Evolutionary conservation across 2,888 invertebrate genomes (phyloP).

Genomic region (Erebia aethiops): DNA sequence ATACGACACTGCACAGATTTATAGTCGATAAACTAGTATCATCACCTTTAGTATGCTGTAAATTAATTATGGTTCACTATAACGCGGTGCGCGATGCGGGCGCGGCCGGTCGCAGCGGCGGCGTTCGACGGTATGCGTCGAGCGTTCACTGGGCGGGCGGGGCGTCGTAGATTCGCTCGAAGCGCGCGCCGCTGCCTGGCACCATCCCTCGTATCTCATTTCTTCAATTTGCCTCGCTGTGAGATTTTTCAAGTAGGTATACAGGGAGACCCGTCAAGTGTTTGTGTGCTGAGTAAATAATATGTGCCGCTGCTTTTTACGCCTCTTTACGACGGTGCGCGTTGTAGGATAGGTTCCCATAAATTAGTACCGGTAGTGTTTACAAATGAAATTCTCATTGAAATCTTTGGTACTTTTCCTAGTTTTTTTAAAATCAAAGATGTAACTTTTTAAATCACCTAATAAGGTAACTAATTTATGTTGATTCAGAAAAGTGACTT

Average conservation of each 20-base stretch:
- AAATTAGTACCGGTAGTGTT: not conserved
- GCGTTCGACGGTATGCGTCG: slow-evolving; percentile 51
- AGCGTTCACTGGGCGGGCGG: slow-evolving; percentile 66
- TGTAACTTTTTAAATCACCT: no score
- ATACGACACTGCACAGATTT: slow-evolving; percentile 80
- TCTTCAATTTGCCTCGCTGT: slow-evolving; percentile 39
- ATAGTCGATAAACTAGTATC: slow-evolving; percentile 80
- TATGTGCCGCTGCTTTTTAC: slow-evolving; percentile 10
- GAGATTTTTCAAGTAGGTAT: slow-evolving; percentile 30
- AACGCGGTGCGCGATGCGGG: slow-evolving; percentile 55
- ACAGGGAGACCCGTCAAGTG: slow-evolving; percentile 34
- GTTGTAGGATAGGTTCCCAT: not conserved
- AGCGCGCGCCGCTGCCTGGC: slow-evolving; percentile 58
- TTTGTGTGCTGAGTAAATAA: slow-evolving; percentile 24
- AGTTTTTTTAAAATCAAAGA: no score
- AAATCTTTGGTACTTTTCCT: no score
- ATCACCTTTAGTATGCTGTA: slow-evolving; percentile 80
- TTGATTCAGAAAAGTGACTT: no score
- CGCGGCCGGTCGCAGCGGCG: slow-evolving; percentile 72
- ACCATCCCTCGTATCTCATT: slow-evolving; percentile 56
- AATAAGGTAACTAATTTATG: no score
- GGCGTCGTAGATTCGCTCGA: slow-evolving; percentile 45
- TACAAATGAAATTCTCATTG: no score
- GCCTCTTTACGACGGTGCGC: not conserved
- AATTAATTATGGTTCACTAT: slow-evolving; percentile 76